These are phyloP conservation scores for Meriones unguiculatus DNA, from an alignment of 2,113 vertebrate species.

Conservation along the genomic window DNA sequence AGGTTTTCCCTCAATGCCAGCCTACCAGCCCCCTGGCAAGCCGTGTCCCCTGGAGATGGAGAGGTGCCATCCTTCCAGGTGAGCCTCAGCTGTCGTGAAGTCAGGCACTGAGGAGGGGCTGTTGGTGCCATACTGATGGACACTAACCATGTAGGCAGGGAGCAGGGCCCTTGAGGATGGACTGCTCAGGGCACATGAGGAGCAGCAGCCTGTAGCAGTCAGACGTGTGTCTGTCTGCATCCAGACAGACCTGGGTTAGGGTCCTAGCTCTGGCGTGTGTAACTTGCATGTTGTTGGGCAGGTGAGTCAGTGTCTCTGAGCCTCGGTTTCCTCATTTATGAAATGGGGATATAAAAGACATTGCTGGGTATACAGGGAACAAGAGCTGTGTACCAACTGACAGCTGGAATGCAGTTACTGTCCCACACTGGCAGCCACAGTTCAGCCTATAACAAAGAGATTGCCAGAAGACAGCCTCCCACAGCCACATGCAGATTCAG, in stretches of 20 bases:
- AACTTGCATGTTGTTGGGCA: not conserved
- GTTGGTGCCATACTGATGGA: not conserved
- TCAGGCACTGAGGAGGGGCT: not conserved
- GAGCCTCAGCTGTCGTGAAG: conserved; percentile 53
- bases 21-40: conserved; percentile 92
- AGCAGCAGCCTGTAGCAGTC: not conserved
- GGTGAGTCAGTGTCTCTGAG: conserved; percentile 33
- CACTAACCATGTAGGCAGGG: not conserved
- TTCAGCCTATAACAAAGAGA: not conserved
- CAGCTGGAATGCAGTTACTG: accelerated
- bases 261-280: conserved; percentile 1
- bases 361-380: not conserved
- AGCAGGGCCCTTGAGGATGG: not conserved
- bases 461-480: not conserved
- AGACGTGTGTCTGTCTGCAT: not conserved
- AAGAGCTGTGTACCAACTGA: accelerated
- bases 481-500: not conserved
- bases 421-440: accelerated
- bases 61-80: conserved; percentile 97
- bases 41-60: conserved; percentile 88
- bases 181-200: not conserved
- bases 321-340: conserved; percentile 53
- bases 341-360: not conserved
- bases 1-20: conserved; percentile 94
- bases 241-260: conserved; percentile 52